Evolutionary conservation across 2,888 invertebrate genomes (phyloP), one percentile per base, ranked within the genome.

Genomic region (Ennomos fuscantarius): DNA sequence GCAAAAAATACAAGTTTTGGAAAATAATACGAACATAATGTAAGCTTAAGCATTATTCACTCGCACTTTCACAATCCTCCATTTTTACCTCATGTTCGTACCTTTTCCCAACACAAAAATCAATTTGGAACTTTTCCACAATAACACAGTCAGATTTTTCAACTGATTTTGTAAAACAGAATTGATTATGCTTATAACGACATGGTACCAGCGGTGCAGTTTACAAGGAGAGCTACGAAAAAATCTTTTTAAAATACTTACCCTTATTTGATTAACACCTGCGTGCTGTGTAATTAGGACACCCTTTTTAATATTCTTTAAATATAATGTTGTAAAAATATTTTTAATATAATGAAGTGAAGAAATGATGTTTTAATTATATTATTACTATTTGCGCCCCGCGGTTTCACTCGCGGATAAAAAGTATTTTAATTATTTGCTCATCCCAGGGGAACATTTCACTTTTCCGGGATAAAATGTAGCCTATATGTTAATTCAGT

Each of bases 191-290:
- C 9, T 46, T 41, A 41, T 6, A 34, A n/a, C 34, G 52, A 45
- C 34, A 34, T 37, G 9, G 41, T 42, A 31, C 31, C 10, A 42
- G 6, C 24, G 6, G 1, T 6, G 6, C 24, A 6, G 24, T 24
- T 24, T 24, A 24, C 24, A 24, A 24, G 6, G 11, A 40, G 2
- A 44, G 39, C 5, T 11, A 44, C 15, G 32, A 34, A 33, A 39
- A 35, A 55, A 43, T 15, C 35, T 60, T 55, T 49, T 40, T 32
- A 47, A 55, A 62, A 42, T 24, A 24, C 24, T 24, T 24, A 44
- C 15, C 47, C 36, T 48, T 55, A 60, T 65, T 58, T 62, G 55
- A 45, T 48, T n/a, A 53, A 41, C 54, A 41, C 60, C 55, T 65
- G 58, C 51, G 57, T 9, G 49, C 13, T 8, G 49, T 8, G 49